Conservation (phyloP, 2,113 vertebrate species). For the Myiagra hebetior region DNA sequence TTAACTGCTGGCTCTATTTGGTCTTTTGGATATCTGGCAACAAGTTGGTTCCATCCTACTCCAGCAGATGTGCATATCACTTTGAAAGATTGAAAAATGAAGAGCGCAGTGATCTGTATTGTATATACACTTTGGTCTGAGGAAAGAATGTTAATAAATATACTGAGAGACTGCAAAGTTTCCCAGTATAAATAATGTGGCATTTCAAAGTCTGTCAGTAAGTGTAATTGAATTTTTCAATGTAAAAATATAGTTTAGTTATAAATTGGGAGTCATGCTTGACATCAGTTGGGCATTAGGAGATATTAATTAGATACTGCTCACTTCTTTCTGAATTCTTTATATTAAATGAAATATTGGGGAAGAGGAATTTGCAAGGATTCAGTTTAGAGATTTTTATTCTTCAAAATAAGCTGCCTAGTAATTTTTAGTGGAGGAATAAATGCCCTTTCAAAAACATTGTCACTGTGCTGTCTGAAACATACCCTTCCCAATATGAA, state of each 20-base stretch:
- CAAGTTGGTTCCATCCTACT: conserved; percentile 25
- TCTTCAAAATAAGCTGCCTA: conserved; percentile 62
- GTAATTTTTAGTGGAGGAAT: conserved; percentile 64
- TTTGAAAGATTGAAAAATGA: conserved; percentile 73
- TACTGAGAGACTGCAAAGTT: conserved; percentile 66
- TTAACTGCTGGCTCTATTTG: conserved; percentile 46
- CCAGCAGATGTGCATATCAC: conserved; percentile 60
- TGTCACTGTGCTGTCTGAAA: conserved; percentile 68
- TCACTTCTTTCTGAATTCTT: conserved; percentile 50
- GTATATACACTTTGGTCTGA: conserved; percentile 68
- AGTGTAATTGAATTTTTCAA: conserved; percentile 78
- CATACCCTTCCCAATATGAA: conserved; percentile 58
- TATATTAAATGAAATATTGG: conserved; percentile 65
- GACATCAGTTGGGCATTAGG: conserved; percentile 73
- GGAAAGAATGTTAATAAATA: conserved; percentile 76
- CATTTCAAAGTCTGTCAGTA: conserved; percentile 78
- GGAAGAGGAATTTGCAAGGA: conserved; percentile 61
- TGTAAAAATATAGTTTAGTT: conserved; percentile 72
- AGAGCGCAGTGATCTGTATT: conserved; percentile 75
- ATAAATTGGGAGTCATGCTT: conserved; percentile 71
- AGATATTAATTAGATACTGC: conserved; percentile 74
- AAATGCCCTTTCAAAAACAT: conserved; percentile 61
- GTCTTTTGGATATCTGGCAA: conserved; percentile 55
- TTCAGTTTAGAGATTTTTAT: conserved; percentile 68
- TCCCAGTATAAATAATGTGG: conserved; percentile 74